Evolutionary conservation across 1,140 invertebrate genomes (phyloP).

Genomic region (Melanaphis sacchari): DNA sequence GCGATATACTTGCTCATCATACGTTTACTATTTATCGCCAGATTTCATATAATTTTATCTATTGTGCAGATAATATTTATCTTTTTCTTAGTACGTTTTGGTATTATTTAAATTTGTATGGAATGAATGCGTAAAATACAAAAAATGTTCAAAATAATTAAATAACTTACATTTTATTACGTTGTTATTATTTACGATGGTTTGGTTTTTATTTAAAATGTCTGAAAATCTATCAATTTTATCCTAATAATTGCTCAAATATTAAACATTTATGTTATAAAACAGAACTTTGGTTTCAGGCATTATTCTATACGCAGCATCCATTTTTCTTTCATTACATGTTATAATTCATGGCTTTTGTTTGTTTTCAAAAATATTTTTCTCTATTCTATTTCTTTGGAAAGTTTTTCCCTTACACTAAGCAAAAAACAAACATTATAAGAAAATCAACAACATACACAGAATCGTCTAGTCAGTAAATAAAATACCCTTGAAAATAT

Average conservation of each 20-base stretch:
- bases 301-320: neutral
- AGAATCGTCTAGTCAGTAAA: neutral
- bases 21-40: neutral
- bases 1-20: neutral
- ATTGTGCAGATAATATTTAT: neutral
- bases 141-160: neutral
- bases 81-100: neutral
- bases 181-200: neutral
- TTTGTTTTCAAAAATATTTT: neutral
- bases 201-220: neutral
- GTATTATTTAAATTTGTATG: neutral
- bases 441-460: conserved; percentile 25
- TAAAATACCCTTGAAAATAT: neutral
- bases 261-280: neutral
- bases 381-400: neutral
- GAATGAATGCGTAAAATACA: neutral
- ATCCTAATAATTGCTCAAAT: neutral
- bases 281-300: neutral
- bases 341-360: neutral
- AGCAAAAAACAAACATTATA: neutral
- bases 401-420: neutral
- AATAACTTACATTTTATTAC: too few species aligned
- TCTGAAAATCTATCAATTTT: neutral
- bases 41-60: neutral
- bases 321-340: neutral